Evolutionary conservation across 2,888 invertebrate species (phyloP).

Genomic region (Macaria notata): DNA sequence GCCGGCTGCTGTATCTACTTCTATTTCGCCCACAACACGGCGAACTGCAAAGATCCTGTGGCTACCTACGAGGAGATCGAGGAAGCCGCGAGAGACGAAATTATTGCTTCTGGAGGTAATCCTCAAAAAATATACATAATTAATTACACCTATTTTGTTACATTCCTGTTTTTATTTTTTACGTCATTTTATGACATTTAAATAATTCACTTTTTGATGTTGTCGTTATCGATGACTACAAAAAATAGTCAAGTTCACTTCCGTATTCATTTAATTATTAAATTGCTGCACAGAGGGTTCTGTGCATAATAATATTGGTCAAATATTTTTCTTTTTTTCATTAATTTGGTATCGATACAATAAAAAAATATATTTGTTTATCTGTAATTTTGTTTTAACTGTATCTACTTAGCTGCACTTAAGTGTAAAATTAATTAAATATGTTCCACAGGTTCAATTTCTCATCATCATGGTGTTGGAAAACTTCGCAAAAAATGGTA

Average conservation of each 20-base stretch:
- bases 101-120: constrained; percentile 91
- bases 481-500: constrained; percentile 96
- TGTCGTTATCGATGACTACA: neutral
- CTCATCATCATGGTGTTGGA: constrained; percentile 98
- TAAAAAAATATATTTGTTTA: too few relatives aligned
- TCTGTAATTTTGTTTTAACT: too few relatives aligned
- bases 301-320: too few relatives aligned
- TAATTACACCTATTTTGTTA: too few relatives aligned
- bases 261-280: constrained; percentile 3
- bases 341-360: too few relatives aligned
- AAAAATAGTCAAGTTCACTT: constrained; percentile 3
- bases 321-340: too few relatives aligned
- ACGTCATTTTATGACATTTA: too few relatives aligned
- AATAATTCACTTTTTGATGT: too few relatives aligned
- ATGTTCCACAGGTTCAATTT: constrained; percentile 85
- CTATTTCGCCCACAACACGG: constrained; percentile 93
- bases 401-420: too few relatives aligned
- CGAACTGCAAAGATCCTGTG: constrained; percentile 86
- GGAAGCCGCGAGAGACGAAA: constrained; percentile 93
- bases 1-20: constrained; percentile 98
- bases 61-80: constrained; percentile 93
- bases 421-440: neutral
- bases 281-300: too few relatives aligned
- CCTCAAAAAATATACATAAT: too few relatives aligned
- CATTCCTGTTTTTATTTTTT: too few relatives aligned